Evolutionary conservation across 2,113 vertebrate genomes (phyloP).

Genomic region (Athene cunicularia): DNA sequence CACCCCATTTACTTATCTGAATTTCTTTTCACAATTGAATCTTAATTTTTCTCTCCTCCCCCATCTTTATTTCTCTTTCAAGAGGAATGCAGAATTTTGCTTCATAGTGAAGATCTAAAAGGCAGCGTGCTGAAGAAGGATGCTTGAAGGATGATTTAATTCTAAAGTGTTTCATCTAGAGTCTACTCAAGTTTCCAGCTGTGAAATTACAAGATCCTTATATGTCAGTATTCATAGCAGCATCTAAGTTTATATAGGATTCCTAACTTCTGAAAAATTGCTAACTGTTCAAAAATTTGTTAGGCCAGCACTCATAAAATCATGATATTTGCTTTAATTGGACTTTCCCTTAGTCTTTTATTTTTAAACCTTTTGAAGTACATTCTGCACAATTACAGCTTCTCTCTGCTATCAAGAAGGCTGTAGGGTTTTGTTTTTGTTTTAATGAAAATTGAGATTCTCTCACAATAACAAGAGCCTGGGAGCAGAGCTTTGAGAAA

Average conservation of each 20-base stretch:
- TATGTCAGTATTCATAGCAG: neutral
- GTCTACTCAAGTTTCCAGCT: constrained; percentile 12
- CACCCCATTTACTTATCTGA: neutral
- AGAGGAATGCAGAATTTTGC: neutral
- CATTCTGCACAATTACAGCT: neutral
- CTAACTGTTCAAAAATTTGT: neutral
- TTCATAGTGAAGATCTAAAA: neutral
- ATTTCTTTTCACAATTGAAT: neutral
- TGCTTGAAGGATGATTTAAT: constrained; percentile 33
- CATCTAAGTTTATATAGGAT: neutral
- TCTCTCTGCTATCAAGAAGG: neutral
- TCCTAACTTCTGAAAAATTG: neutral
- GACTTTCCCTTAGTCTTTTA: neutral
- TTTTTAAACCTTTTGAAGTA: neutral
- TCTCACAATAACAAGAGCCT: neutral
- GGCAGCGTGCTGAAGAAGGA: neutral
- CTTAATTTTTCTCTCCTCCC: neutral
- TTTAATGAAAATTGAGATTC: neutral
- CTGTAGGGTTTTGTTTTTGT: neutral
- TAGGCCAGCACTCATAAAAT: neutral
- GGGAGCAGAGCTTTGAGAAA: neutral
- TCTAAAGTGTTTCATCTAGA: constrained; percentile 8
- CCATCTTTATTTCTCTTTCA: neutral
- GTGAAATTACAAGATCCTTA: neutral
- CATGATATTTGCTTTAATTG: neutral